Evolutionary conservation across 30 jellyfish, hydroid and myxozoan genomes (phyloP).

Genomic region (Aurelia aurita complex sp. Pacific): DNA sequence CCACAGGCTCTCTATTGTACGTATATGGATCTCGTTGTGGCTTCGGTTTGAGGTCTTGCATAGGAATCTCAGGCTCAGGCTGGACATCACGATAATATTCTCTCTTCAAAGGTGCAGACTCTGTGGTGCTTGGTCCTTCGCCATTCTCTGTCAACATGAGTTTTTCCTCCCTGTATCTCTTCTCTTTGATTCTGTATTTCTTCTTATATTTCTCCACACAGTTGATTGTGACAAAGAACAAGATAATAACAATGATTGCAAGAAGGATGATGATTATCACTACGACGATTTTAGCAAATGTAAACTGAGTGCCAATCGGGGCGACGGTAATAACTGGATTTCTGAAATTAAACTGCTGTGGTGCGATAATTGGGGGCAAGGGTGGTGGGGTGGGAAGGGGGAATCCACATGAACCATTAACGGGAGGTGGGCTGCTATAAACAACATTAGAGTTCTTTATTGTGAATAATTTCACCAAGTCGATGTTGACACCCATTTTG

Average conservation of each 20-base stretch:
- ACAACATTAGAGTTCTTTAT: neutral
- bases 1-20: too few relatives aligned
- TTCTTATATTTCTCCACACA: slow-evolving; percentile 1
- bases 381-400: slow-evolving; percentile 8
- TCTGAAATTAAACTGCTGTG: slow-evolving; percentile 25
- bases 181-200: slow-evolving; percentile 9
- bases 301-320: slow-evolving; percentile 12
- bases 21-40: too few relatives aligned
- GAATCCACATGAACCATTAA: neutral
- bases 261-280: slow-evolving; percentile 13
- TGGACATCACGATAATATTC: too few relatives aligned
- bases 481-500: slow-evolving; percentile 9
- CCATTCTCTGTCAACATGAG: neutral
- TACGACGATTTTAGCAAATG: neutral
- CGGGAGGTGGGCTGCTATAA: slow-evolving; percentile 9
- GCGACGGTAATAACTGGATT: slow-evolving; percentile 8
- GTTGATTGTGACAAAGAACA: slow-evolving; percentile 11
- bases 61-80: too few relatives aligned
- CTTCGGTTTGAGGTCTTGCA: too few relatives aligned
- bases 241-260: slow-evolving; percentile 6
- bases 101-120: too few relatives aligned
- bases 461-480: neutral
- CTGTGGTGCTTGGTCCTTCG: neutral
- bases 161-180: neutral
- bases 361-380: slow-evolving; percentile 19